Evolutionary conservation across 2,797 vertebrate genomes (phyloP).

Genomic region (Macroramphosus scolopax): DNA sequence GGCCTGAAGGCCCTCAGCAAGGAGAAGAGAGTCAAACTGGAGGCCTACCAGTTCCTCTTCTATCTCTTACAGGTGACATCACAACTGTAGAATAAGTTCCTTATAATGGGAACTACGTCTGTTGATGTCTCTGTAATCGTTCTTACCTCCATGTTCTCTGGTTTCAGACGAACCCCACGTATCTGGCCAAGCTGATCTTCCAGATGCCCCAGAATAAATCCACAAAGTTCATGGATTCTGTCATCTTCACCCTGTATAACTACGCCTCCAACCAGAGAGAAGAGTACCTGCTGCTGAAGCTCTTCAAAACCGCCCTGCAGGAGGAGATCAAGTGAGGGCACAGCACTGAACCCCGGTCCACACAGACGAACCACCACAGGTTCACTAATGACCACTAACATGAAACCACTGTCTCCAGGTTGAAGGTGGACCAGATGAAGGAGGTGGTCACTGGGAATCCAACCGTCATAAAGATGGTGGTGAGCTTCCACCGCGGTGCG

Average conservation of each 20-base stretch:
- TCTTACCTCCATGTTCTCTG: too few relatives aligned
- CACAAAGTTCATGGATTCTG: conserved; percentile 99
- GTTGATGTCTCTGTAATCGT: too few relatives aligned
- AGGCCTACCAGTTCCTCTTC: conserved; percentile 95
- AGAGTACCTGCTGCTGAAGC: conserved; percentile 92
- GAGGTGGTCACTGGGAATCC: conserved; percentile 98
- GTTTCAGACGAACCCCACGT: conserved; percentile 92
- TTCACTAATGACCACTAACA: not conserved
- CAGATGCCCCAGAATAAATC: conserved; percentile 99
- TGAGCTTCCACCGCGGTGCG: conserved; percentile 94
- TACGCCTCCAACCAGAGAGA: conserved; percentile 97
- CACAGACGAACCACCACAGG: not conserved
- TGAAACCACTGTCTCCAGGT: conserved; percentile 70
- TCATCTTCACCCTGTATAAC: conserved; percentile 98
- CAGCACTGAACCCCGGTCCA: too few relatives aligned
- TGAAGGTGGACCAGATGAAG: conserved; percentile 97
- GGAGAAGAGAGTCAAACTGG: conserved; percentile 92
- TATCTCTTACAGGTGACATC: conserved; percentile 88
- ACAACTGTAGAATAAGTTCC: too few relatives aligned
- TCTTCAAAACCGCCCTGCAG: conserved; percentile 95
- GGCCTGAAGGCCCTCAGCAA: conserved; percentile 97
- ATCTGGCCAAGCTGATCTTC: conserved; percentile 97
- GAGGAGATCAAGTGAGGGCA: conserved; percentile 98
- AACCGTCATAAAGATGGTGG: conserved; percentile 98
- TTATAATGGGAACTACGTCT: too few relatives aligned